Percentiles rank a stretch among this genome's conserved stretches.
Conservation (phyloP, 2,888 invertebrate genomes). For the Flexamia atlantica region DNA sequence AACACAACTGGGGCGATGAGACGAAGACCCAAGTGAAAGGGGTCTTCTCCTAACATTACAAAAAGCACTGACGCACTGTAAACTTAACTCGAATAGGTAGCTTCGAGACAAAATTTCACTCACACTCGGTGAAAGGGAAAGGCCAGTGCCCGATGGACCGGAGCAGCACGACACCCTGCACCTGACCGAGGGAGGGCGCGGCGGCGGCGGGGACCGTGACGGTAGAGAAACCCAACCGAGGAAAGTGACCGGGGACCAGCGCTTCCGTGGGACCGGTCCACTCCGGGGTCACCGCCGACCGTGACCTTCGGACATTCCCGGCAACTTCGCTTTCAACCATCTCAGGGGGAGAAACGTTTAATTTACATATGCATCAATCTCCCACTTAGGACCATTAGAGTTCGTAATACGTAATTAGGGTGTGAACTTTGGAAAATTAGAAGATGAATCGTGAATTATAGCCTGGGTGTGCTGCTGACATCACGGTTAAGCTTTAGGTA, state of each 20-base stretch:
- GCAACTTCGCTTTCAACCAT: conserved; percentile 23
- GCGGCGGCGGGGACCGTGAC: conserved; percentile 1
- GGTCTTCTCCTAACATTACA: too few relatives aligned
- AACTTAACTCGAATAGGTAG: too few relatives aligned
- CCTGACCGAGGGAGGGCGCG: neutral
- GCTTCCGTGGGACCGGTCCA: conserved; percentile 13
- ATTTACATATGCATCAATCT: conserved; percentile 3
- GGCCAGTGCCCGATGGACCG: neutral
- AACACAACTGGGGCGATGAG: too few relatives aligned
- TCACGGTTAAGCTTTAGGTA: too few relatives aligned
- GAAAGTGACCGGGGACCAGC: neutral
- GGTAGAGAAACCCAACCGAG: conserved; percentile 11
- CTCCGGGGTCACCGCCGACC: conserved; percentile 2
- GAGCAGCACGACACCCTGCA: neutral
- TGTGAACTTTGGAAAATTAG: neutral
- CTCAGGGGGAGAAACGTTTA: neutral
- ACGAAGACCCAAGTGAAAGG: too few relatives aligned
- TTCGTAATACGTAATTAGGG: neutral
- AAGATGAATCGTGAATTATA: neutral
- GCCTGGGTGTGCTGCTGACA: too few relatives aligned
- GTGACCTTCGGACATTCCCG: conserved; percentile 2
- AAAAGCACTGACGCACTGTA: too few relatives aligned
- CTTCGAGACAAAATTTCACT: neutral
- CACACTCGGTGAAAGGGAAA: conserved; percentile 20
- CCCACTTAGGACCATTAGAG: neutral